Evolutionary conservation across 2,797 vertebrate genomes (phyloP).

Genomic region (Gymnocypris eckloni): DNA sequence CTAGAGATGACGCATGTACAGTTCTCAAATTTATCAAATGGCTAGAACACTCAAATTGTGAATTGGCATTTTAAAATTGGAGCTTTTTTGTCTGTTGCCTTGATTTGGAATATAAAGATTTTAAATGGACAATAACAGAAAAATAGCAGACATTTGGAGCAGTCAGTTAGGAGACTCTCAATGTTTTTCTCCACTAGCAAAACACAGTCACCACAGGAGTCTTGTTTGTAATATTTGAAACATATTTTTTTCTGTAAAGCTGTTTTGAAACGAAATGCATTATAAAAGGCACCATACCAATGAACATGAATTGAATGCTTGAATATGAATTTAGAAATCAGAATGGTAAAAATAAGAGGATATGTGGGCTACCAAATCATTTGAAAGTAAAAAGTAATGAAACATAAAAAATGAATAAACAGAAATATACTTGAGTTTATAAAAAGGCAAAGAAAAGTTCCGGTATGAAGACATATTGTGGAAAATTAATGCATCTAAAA

Average conservation of each 20-base stretch:
- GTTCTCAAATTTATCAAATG: slow-evolving; percentile 43
- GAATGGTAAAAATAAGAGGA: neutral
- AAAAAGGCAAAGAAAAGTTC: slow-evolving; percentile 30
- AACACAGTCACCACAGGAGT: neutral
- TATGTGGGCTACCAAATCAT: neutral
- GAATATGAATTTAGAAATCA: neutral
- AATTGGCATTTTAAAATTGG: slow-evolving; percentile 12
- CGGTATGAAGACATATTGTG: slow-evolving; percentile 26
- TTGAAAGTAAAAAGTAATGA: neutral
- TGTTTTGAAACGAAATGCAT: neutral
- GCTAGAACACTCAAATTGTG: slow-evolving; percentile 46
- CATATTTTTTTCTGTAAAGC: neutral
- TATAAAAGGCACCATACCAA: neutral
- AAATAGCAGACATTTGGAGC: neutral
- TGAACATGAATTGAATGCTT: neutral
- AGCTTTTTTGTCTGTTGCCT: neutral
- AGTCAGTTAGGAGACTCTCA: neutral
- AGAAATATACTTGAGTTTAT: slow-evolving; percentile 40
- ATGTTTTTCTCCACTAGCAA: neutral
- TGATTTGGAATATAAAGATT: slow-evolving; percentile 17
- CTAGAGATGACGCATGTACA: slow-evolving; percentile 35
- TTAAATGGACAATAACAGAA: neutral
- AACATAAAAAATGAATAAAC: neutral
- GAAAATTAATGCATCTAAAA: slow-evolving; percentile 26
- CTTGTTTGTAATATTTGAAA: neutral